phyloP scores from a whole-genome alignment of 2,888 invertebrate species.

The Malachius bipustulatus region DNA sequence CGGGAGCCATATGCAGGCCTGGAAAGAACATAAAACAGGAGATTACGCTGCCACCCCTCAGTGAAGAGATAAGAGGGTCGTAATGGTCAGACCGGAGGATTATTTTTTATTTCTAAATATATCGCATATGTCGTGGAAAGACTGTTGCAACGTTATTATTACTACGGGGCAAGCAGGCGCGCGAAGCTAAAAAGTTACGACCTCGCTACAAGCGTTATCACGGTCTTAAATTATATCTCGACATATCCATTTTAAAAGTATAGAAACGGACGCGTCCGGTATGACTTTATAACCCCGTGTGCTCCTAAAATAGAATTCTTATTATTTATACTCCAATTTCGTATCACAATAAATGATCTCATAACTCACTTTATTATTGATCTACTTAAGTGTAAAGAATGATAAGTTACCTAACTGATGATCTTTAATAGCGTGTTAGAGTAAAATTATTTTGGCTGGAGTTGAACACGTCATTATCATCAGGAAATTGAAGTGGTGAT shows the following conservation, averaged over 20 bases:
- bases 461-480: too few relatives aligned
- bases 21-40: not conserved
- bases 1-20: too few relatives aligned
- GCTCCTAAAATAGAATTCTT: too few relatives aligned
- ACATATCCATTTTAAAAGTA: too few relatives aligned
- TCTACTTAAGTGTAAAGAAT: not conserved
- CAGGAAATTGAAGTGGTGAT: too few relatives aligned
- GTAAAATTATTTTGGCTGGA: too few relatives aligned
- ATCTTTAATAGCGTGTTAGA: too few relatives aligned
- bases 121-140: slow-evolving; percentile 30
- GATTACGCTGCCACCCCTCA: slow-evolving; percentile 5
- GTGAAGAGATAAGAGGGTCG: slow-evolving; percentile 26
- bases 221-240: too few relatives aligned
- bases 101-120: slow-evolving; percentile 34
- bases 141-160: slow-evolving; percentile 26
- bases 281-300: not conserved
- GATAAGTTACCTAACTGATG: too few relatives aligned
- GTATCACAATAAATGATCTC: too few relatives aligned
- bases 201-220: slow-evolving; percentile 7
- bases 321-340: too few relatives aligned
- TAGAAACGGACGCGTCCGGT: not conserved
- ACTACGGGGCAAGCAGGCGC: too few relatives aligned
- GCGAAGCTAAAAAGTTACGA: slow-evolving; percentile 15
- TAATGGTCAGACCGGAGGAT: slow-evolving; percentile 34
- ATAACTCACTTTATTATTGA: not conserved